Percentiles rank a stretch among this genome's conserved stretches.
phyloP scores from a whole-genome alignment of 2,797 vertebrate genomes.

The Protonibea diacanthus region DNA sequence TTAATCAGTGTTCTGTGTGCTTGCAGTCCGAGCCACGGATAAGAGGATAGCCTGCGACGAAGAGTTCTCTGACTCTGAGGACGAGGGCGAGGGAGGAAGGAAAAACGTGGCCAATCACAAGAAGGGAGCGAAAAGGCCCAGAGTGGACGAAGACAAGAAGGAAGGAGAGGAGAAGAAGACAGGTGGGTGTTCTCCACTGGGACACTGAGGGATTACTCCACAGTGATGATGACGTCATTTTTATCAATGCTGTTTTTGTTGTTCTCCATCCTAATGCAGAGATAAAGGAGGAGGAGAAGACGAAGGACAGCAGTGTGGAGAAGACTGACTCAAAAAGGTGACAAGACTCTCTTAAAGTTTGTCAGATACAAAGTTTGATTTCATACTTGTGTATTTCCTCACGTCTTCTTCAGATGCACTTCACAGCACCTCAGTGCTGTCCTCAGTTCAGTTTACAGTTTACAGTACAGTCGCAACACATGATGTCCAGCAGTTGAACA shows the following conservation, averaged over 20 bases:
- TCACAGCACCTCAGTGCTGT: neutral
- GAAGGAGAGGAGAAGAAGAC: conserved; percentile 91
- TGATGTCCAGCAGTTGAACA: no score
- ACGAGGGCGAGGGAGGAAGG: conserved; percentile 93
- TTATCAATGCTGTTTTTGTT: neutral
- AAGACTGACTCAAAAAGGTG: conserved; percentile 92
- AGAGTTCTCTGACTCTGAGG: conserved; percentile 95
- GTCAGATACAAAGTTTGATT: neutral
- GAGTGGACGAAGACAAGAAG: conserved; percentile 92
- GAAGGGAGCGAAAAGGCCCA: conserved; percentile 90
- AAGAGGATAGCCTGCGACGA: conserved; percentile 95
- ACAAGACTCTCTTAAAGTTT: neutral
- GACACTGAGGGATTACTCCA: neutral
- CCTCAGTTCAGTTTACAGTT: neutral
- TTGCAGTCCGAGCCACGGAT: conserved; percentile 91
- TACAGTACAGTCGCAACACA: no score
- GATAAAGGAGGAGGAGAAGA: conserved; percentile 92
- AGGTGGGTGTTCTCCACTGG: conserved; percentile 77
- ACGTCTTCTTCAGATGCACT: neutral
- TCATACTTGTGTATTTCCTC: neutral
- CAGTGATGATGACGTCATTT: neutral
- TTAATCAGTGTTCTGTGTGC: conserved; percentile 16
- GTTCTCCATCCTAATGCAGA: conserved; percentile 73
- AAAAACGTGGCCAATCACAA: conserved; percentile 92
- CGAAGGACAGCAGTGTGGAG: conserved; percentile 89